Conservation (phyloP, 2,797 vertebrate genomes). For the Tamandua tetradactyla region DNA sequence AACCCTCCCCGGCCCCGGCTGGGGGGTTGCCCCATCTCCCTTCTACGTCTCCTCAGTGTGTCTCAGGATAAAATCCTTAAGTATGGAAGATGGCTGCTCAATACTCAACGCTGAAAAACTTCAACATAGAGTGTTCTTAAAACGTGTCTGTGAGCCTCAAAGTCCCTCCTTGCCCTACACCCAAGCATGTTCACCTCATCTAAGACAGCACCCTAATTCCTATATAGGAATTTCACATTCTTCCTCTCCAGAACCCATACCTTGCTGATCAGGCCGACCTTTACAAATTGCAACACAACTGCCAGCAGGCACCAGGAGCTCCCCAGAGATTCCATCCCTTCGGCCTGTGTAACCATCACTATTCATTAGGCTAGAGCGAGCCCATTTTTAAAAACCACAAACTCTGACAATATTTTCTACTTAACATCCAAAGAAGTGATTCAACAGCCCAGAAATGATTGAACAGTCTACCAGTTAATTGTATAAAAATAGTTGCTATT, state of each 20-base stretch:
- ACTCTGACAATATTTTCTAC: constrained; percentile 56
- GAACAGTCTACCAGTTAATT: constrained; percentile 13
- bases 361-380: neutral
- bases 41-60: neutral
- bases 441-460: constrained; percentile 64
- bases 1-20: no score
- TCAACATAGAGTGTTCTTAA: neutral
- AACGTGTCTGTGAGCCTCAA: neutral
- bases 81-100: neutral
- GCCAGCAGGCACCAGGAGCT: neutral
- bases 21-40: no score
- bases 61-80: neutral
- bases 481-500: constrained; percentile 21
- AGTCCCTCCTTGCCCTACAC: neutral
- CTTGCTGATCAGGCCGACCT: neutral
- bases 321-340: neutral
- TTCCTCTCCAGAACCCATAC: neutral
- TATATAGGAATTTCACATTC: neutral
- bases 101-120: neutral
- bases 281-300: neutral
- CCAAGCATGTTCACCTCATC: neutral
- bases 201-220: neutral
- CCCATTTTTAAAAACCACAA: constrained; percentile 51
- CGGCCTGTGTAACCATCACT: neutral
- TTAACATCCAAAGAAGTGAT: constrained; percentile 60